phyloP scores from a whole-genome alignment of 2,113 vertebrate species.

The Podocnemis expansa region DNA sequence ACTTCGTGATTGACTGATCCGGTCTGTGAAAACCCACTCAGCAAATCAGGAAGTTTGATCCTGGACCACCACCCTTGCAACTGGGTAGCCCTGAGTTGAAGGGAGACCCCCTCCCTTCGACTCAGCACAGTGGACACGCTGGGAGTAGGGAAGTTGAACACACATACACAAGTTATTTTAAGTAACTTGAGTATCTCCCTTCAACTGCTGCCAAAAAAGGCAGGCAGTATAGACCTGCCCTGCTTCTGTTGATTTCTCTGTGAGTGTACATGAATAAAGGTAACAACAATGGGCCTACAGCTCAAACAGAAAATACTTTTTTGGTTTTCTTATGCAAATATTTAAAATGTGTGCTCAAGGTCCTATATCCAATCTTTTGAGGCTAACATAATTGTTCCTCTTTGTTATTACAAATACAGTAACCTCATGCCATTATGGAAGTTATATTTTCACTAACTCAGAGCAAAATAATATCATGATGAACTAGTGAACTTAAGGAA shows the following conservation, averaged over 20 bases:
- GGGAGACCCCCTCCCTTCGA: too few relatives aligned
- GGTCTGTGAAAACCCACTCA: too few relatives aligned
- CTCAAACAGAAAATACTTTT: conserved; percentile 25
- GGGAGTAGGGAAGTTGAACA: too few relatives aligned
- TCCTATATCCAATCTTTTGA: not conserved
- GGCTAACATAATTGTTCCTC: not conserved
- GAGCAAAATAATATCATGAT: not conserved
- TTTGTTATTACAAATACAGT: not conserved
- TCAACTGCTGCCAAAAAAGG: too few relatives aligned
- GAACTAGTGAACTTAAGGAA: not conserved
- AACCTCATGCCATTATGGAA: conserved; percentile 1
- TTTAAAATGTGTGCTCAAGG: conserved; percentile 9
- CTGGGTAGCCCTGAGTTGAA: too few relatives aligned
- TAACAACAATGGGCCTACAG: not conserved
- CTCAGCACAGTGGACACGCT: too few relatives aligned
- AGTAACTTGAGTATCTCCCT: too few relatives aligned
- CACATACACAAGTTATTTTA: too few relatives aligned
- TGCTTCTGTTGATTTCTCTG: not conserved
- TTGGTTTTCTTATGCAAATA: conserved; percentile 42
- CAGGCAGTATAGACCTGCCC: too few relatives aligned
- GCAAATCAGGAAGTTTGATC: too few relatives aligned
- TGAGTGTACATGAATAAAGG: not conserved
- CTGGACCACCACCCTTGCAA: too few relatives aligned
- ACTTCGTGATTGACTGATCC: too few relatives aligned
- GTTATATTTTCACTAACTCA: not conserved